phyloP scores from a whole-genome alignment of 2,888 invertebrate species.

The Oxyscelio sp. region DNA sequence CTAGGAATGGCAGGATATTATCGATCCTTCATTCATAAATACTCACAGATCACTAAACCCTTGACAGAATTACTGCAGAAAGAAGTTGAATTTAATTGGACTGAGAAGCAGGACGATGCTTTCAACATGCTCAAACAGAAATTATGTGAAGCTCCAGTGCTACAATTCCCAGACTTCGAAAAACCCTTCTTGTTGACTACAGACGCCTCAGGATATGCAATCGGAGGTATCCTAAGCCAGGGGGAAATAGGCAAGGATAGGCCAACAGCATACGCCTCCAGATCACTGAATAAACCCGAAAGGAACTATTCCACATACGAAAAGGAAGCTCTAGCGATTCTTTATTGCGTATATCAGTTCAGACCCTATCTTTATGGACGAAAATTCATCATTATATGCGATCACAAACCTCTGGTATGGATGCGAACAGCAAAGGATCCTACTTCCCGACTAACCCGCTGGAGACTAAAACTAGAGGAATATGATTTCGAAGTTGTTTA shows the following conservation, averaged over 20 bases:
- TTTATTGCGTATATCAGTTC: slow-evolving; percentile 1
- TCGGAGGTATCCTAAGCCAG: slow-evolving; percentile 61
- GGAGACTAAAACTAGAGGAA: background rate
- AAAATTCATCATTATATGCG: slow-evolving; percentile 18
- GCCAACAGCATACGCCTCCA: slow-evolving; percentile 13
- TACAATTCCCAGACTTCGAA: slow-evolving; percentile 59
- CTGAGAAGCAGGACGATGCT: slow-evolving; percentile 24
- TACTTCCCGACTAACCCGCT: background rate
- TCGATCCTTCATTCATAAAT: slow-evolving; percentile 68
- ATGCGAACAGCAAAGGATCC: slow-evolving; percentile 4
- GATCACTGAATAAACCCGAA: background rate
- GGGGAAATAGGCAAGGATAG: slow-evolving; percentile 10
- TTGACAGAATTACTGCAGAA: slow-evolving; percentile 58
- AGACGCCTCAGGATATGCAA: slow-evolving; percentile 50
- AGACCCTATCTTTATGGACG: background rate
- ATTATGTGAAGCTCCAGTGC: slow-evolving; percentile 45
- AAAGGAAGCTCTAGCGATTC: background rate
- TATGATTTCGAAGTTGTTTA: background rate
- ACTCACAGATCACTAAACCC: slow-evolving; percentile 67
- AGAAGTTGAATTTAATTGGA: slow-evolving; percentile 39
- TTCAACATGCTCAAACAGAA: slow-evolving; percentile 39
- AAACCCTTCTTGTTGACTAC: slow-evolving; percentile 50
- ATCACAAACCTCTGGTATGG: slow-evolving; percentile 26
- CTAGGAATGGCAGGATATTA: slow-evolving; percentile 74
- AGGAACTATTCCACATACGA: slow-evolving; percentile 1